Base-by-base conservation (phyloP, 2,797 vertebrate genomes). In the Silurus aristotelis region DNA sequence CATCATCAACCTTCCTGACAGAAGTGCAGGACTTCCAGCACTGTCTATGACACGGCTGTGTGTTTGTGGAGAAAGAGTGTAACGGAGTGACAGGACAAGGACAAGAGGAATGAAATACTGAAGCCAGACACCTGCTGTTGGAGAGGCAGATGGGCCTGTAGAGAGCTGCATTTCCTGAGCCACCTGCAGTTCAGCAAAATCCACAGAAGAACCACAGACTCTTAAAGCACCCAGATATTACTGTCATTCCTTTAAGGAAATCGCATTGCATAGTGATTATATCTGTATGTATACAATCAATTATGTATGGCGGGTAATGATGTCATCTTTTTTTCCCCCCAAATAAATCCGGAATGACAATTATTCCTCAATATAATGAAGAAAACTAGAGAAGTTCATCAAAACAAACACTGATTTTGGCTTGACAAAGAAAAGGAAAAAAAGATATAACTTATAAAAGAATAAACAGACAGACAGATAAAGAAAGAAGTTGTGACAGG, bases 91-190 rank as follows among this genome's bases (percentile, higher is more conserved):
- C n/a, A 27, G 22, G 55, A 52, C 58, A 8, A 78, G 78, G 78
- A 84, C 10, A 13, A 60, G 66, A 31, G 20, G n/a, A 68, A 13
- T 80, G 58, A 38, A 73, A 61, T 31, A 43, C 25, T 75, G 46
- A 82, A 66, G 70, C 70, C 80, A 86, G 80, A 6, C 85, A 22
- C 72, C 80, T 82, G 85, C 79, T 81, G 84, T 17, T 67, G 52
- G 71, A 72, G 83, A 79, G 27, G 67, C 84, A 83, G 60, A 78
- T 77, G 85, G 85, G 13, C 67, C 85, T 86, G 84, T n/a, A 68
- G 84, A 76, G 83, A 76, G 71, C 31, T 31, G 6, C 31, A 52
- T 22, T 27, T 86, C 86, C 78, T 38, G 55, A 64, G 66, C 20
- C 48, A 27, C 22, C 66, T 68, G 17, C 63, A 82, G 43, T 64